Evolutionary conservation across 2,797 vertebrate genomes (phyloP), one percentile per base, ranked within the genome.

Genomic region (Chromobotia macracanthus): DNA sequence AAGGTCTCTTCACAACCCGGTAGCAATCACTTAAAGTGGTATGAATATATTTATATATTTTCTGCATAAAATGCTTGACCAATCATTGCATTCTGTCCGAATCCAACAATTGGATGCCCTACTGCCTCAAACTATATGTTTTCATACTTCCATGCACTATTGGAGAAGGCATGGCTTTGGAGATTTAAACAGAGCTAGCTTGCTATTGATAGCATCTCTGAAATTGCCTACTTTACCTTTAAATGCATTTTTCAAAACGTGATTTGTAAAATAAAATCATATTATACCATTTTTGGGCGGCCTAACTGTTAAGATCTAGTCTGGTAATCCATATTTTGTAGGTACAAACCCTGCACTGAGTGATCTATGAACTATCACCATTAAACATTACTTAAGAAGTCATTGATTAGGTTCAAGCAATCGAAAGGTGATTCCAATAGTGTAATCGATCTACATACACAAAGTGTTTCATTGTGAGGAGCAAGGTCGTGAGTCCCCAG

Each of bases 261-360:
- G 19, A 25, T 16, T 38, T 53, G 21, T 28, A 31, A 69, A 77
- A 48, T 10, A 44, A 44, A 44, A 44, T 10, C 5, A 60, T 61
- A n/a, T 61, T 60, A 12, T 61, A 23, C 66, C 1, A 18, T 48
- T 58, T 28, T 10, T n/a, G 60, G 4, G 13, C 18, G 71, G 31
- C 28, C 46, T 51, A 71, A 31, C 51, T 19, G 44, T 38, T 78
- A 38, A 19, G 23, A 15, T 71, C 23, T 0, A 0, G 38, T 70
- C n/a, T n/a, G 3, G 50, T 75, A 51, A 75, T 75, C 44, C 35
- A 64, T 75, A 64, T 13, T 6, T 50, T 64, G 46, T 16, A 23
- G 70, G 53, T 46, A 35, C 51, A 21, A 21, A 53, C 46, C 44
- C 66, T 10, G 46, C 56, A 44, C 3, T n/a, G 19, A 1, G 6